Base-by-base conservation (phyloP, 2,113 vertebrate genomes). In the Apistogramma diplotaenia region DNA sequence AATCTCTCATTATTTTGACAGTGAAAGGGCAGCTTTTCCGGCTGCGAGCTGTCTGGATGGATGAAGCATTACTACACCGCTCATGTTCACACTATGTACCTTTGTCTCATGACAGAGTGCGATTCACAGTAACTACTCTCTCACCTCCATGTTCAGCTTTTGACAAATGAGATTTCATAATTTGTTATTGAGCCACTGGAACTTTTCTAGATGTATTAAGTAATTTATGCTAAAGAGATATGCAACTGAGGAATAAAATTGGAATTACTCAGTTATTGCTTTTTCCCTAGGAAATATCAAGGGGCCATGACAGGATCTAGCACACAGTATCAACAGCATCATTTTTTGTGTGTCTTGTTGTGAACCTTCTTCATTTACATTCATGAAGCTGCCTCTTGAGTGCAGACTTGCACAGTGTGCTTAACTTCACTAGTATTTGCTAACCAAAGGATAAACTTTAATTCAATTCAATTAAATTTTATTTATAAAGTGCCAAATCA, bases 1-100 rank as follows among this genome's bases (percentile, higher is more conserved):
- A 83, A 54, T 81, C 84, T 82, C 77, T 92, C 85, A 87, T 92
- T 92, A 87, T 88, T 91, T 90, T 83, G 70, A 83, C 77, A 86
- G 82, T 85, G 81, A 93, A 91, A 91, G 85, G 84, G 88, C 87
- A 93, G 85, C 79, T 87, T 81, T 86, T 86, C 82, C 16, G 29
- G 71, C 62, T 65, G 12, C 37, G 73, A 72, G 67, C 73, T 60
- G 55, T 71, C 53, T 61, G 61, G 76, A 82, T 71, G 75, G 78
- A 83, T 71, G 75, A 29, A 85, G 51, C 61, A 74, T 77, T 40
- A 37, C 56, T 73, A 5, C 49, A 74, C 40, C 59, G 21, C 6
- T 29, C 7, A 23, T 65, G 43, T 74, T 83, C 53, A 81, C 70
- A 83, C 18, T 72, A 80, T 81, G 18, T 51, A 85, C 81, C 56